Evolutionary conservation across 37 sponge, comb jelly and placozoan genomes (phyloP).

Genomic region (Beroe ovata): DNA sequence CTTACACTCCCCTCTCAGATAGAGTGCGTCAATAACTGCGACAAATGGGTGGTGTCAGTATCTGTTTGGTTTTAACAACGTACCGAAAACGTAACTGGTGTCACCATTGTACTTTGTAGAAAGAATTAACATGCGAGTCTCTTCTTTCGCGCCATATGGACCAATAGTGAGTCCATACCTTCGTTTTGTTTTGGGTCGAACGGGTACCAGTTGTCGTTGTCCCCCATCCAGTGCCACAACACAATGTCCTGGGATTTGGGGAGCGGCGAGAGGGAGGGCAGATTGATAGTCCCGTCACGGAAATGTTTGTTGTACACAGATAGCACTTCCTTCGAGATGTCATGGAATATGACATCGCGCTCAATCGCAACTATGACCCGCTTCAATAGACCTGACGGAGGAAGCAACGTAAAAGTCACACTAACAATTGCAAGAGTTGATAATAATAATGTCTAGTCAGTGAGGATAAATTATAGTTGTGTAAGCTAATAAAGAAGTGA

Average conservation of each 20-base stretch:
- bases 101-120: too few relatives aligned
- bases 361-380: slow-evolving; percentile 59
- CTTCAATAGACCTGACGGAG: slow-evolving; percentile 18
- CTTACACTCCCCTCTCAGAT: slow-evolving; percentile 54
- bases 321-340: slow-evolving; percentile 35
- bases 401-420: too few relatives aligned
- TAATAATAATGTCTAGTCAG: too few relatives aligned
- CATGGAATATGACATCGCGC: slow-evolving; percentile 59
- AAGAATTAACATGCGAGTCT: too few relatives aligned
- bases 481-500: too few relatives aligned
- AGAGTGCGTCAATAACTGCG: slow-evolving; percentile 52
- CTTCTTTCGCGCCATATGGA: too few relatives aligned
- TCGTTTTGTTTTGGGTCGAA: slow-evolving; percentile 64
- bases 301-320: slow-evolving; percentile 27
- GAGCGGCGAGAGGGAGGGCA: slow-evolving; percentile 9
- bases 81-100: too few relatives aligned
- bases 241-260: slow-evolving; percentile 35
- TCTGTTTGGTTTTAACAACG: too few relatives aligned
- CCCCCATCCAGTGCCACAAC: slow-evolving; percentile 66
- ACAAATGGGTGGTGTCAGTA: not conserved
- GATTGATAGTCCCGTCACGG: slow-evolving; percentile 10
- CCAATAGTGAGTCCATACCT: too few relatives aligned
- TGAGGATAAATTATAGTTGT: too few relatives aligned
- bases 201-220: slow-evolving; percentile 59
- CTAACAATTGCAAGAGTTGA: too few relatives aligned